Base-by-base conservation (phyloP, 1,140 invertebrate genomes). In the Procambarus clarkii region DNA sequence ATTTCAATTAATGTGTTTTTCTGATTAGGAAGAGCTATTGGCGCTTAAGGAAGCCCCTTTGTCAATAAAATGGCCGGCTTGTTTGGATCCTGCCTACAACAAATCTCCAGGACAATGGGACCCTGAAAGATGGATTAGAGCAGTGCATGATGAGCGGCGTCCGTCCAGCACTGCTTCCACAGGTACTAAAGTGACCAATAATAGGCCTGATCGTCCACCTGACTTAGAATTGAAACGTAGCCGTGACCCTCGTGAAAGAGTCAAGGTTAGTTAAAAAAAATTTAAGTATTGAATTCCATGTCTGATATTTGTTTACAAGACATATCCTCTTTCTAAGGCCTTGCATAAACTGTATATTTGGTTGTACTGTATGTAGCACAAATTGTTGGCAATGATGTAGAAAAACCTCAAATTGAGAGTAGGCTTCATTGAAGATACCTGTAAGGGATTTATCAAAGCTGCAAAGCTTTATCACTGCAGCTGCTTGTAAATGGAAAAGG, bases 221-320 rank as follows among this genome's bases (percentile, higher is more conserved):
- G 89, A 91, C 48, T 74, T 91, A 50, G 88, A 91, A 71, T 34
- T 91, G 54, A 91, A 91, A 79, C 82, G 92, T 21, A 92, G 92
- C 77, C 92, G 92, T 21, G 92, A 97, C 94, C 97, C 97, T 1
- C 96, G 96, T 64, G 97, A 97, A 93, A 95, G 97, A 64, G 95
- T 98, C 77, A 96, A 91, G 82, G 89, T 91, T 69, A 79, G 48
- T 64, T 64, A 18, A 64, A 15, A 15, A 11, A 18, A 8, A 15
- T 64, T 64, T 7, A 64, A 64, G 11, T 11, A 11, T 11, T 54
- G 5, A 54, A 54, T 54, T 54, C 50, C 50, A 54, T 8, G 50
- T 54, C 34, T 54, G 50, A 11, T 5, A 54, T 2, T 54, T 54
- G 8, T 54, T 54, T 54, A 3, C 4, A 54, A 54, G 50, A 13